These are phyloP conservation scores for Adela reaumurella DNA, from an alignment of 2,888 invertebrate species.

Conservation along the genomic window DNA sequence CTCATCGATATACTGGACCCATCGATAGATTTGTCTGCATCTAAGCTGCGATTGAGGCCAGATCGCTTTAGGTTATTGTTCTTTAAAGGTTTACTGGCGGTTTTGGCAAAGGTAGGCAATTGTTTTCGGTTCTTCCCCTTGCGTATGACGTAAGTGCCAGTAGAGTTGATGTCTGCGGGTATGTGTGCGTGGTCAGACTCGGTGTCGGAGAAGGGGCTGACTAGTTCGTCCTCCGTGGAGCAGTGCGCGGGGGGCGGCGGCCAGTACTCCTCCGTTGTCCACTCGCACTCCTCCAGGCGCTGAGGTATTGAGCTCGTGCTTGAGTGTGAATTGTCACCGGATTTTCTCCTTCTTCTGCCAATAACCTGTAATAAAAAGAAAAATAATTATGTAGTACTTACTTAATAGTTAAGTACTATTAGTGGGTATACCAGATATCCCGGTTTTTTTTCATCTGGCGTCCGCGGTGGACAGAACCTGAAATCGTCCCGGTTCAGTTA, in stretches of 20 bases:
- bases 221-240: constrained; percentile 63
- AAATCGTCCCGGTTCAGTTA: too few relatives aligned
- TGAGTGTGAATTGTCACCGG: constrained; percentile 58
- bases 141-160: constrained; percentile 79
- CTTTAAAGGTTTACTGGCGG: constrained; percentile 39
- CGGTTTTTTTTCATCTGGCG: neutral
- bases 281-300: constrained; percentile 57
- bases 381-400: neutral
- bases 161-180: constrained; percentile 32
- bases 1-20: constrained; percentile 50
- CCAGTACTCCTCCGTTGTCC: constrained; percentile 62
- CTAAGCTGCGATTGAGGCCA: constrained; percentile 42
- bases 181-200: constrained; percentile 19
- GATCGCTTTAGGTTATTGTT: constrained; percentile 40
- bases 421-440: neutral
- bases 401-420: neutral
- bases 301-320: constrained; percentile 72
- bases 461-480: too few relatives aligned
- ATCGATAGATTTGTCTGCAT: constrained; percentile 46
- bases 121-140: constrained; percentile 69
- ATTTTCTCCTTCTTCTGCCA: constrained; percentile 53
- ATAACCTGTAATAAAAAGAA: constrained; percentile 44
- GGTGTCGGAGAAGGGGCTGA: constrained; percentile 67
- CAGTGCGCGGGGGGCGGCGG: constrained; percentile 67
- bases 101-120: constrained; percentile 56